Percentiles rank a stretch among this genome's conserved stretches.
These are phyloP conservation scores for Halichoeres trimaculatus DNA, from an alignment of 2,113 vertebrate genomes.

Conservation along the genomic window DNA sequence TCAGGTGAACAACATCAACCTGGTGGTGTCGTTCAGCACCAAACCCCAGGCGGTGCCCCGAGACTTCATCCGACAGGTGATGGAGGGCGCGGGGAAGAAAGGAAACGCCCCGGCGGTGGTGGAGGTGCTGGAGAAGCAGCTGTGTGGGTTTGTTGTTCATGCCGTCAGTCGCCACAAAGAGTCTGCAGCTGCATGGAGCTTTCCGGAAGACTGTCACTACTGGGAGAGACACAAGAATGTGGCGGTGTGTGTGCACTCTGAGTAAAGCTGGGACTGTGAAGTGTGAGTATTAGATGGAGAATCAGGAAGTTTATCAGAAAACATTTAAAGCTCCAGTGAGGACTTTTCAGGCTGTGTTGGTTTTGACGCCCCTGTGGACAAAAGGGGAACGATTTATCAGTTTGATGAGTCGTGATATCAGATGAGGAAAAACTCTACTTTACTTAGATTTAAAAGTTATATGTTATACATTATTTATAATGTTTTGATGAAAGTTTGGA, in stretches of 20 bases:
- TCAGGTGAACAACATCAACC: conserved; percentile 74
- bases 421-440: no score
- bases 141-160: conserved; percentile 79
- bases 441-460: no score
- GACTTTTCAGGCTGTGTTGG: no score
- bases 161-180: conserved; percentile 82
- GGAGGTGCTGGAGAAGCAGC: conserved; percentile 73
- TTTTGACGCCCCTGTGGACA: no score
- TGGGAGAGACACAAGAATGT: conserved; percentile 84
- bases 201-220: conserved; percentile 83
- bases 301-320: no score
- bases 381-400: no score
- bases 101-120: conserved; percentile 71
- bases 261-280: conserved; percentile 37
- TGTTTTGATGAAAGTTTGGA: no score
- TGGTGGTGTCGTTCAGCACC: conserved; percentile 82
- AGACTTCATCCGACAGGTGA: conserved; percentile 70
- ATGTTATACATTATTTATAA: no score
- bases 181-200: conserved; percentile 77
- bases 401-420: no score
- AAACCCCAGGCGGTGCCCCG: conserved; percentile 69
- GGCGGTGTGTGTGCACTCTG: conserved; percentile 80
- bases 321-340: no score
- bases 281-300: not conserved
- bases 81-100: conserved; percentile 77